These are phyloP conservation scores for Mesocricetus auratus DNA, from an alignment of 2,113 vertebrate species.

Conservation along the genomic window DNA sequence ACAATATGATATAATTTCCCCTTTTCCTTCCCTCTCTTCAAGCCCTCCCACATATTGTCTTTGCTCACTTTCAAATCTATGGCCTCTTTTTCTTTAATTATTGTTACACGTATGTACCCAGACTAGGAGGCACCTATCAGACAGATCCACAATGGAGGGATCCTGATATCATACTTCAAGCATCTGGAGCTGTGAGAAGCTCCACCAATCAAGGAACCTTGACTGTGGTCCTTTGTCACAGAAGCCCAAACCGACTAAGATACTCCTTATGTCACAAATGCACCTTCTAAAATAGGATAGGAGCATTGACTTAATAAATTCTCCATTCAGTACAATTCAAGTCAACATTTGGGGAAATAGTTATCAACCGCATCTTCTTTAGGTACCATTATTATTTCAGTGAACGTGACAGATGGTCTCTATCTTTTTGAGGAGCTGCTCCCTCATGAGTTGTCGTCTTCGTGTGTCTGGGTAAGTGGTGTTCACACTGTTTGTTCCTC, in stretches of 20 bases:
- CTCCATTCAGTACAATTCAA: slow-evolving; percentile 1
- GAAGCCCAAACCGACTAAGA: background rate
- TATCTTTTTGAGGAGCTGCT: slow-evolving; percentile 33
- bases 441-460: background rate
- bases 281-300: background rate
- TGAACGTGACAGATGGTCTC: background rate
- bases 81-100: background rate
- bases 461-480: background rate
- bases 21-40: background rate
- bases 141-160: background rate
- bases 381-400: background rate
- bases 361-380: background rate
- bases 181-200: background rate
- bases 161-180: background rate
- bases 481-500: background rate
- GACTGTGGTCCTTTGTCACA: background rate
- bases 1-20: background rate
- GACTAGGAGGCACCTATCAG: background rate
- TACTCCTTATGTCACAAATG: background rate
- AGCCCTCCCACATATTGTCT: background rate
- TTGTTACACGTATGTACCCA: background rate
- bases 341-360: background rate
- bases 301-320: slow-evolving; percentile 27
- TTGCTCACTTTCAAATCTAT: background rate
- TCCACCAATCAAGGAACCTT: background rate